Percentiles rank a stretch among this genome's conserved stretches.
phyloP scores from a whole-genome alignment of 2,888 invertebrate genomes.

The Eupithecia inturbata region DNA sequence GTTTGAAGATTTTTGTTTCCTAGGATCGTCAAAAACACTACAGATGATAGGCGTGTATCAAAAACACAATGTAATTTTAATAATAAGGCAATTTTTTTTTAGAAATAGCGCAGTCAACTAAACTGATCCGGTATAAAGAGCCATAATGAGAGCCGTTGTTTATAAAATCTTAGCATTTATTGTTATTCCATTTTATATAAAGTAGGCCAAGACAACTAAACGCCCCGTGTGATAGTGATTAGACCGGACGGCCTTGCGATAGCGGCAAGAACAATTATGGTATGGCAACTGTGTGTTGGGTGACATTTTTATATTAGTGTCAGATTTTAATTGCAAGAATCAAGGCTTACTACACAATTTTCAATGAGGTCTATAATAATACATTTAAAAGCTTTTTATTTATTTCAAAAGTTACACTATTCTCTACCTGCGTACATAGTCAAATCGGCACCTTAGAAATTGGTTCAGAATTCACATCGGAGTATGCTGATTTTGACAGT shows the following conservation, averaged over 20 bases:
- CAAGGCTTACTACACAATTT: background rate
- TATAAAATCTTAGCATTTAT: slow-evolving; percentile 1
- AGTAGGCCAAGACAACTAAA: slow-evolving; percentile 27
- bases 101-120: no score
- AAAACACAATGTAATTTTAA: no score
- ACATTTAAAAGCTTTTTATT: background rate
- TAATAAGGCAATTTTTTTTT: background rate
- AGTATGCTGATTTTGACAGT: background rate
- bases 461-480: background rate
- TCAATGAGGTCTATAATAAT: background rate
- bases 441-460: background rate
- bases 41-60: background rate
- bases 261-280: slow-evolving; percentile 16
- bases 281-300: background rate
- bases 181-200: slow-evolving; percentile 10
- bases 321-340: background rate
- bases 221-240: slow-evolving; percentile 11
- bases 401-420: background rate
- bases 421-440: no score
- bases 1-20: no score
- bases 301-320: background rate
- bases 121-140: no score
- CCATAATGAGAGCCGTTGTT: background rate
- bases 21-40: no score
- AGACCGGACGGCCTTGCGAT: slow-evolving; percentile 26